phyloP scores from a whole-genome alignment of 2,888 invertebrate species.

The Arge pagana region DNA sequence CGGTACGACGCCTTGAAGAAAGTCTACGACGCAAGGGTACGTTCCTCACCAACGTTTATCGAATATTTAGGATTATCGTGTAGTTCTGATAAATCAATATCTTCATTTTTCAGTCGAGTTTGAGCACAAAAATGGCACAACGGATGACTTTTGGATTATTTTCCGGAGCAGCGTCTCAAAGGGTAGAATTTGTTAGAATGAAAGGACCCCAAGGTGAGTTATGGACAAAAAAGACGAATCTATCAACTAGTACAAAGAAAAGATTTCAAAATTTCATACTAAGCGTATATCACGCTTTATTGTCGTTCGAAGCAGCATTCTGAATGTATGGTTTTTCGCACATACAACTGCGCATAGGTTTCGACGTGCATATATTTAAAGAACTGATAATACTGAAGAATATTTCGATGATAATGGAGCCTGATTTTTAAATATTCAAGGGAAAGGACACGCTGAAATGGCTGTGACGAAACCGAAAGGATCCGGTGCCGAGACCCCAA shows the following conservation, averaged over 20 bases:
- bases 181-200: conserved; percentile 98
- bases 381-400: too few species aligned
- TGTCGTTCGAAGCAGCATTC: too few species aligned
- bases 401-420: too few species aligned
- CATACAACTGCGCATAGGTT: too few species aligned
- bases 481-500: conserved; percentile 93
- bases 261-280: too few species aligned
- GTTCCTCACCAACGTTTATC: conserved; percentile 51
- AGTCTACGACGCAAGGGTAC: conserved; percentile 93
- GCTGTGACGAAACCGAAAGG: conserved; percentile 91
- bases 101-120: conserved; percentile 78
- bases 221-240: too few species aligned
- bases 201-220: conserved; percentile 85
- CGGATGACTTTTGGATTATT: conserved; percentile 93
- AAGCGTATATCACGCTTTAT: too few species aligned
- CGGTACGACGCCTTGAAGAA: conserved; percentile 96
- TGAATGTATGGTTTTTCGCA: too few species aligned
- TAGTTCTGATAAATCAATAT: conserved; percentile 2
- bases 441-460: conserved; percentile 96
- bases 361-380: too few species aligned
- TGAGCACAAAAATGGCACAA: conserved; percentile 93
- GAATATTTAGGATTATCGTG: too few species aligned
- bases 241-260: too few species aligned
- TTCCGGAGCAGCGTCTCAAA: conserved; percentile 74
- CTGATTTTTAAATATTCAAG: conserved; percentile 34